Base-by-base conservation (phyloP, 2,888 invertebrate species). In the Mesorhabditis belari region DNA sequence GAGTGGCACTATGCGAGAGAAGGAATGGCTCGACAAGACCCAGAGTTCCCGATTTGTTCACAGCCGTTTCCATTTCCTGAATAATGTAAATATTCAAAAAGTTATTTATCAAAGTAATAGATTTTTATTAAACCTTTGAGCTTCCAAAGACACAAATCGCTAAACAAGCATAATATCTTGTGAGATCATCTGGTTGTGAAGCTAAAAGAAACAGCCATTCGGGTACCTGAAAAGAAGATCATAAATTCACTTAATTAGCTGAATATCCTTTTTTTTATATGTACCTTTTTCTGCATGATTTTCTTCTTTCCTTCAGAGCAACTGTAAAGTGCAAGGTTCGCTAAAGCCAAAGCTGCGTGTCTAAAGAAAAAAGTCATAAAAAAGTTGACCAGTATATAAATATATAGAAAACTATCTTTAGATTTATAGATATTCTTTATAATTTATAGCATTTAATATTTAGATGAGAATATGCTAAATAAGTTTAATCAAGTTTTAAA, bases 11-110 rank as follows among this genome's bases (percentile, higher is more conserved):
- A 81, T 96, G 94, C 2, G 90, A 86, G 17, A 90, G 90, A 17
- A 98, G 90, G 82, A 98, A 98, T 0, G 95, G 95, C 81, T 96
- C 94, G 0, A 98, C 94, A 68, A 98, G 87, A 79, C 92, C 90
- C 75, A 98, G 84, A 1, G 96, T 95, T n/a, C 94, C 96, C 0
- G 95, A 94, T 82, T 91, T 90, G 25, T 91, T 85, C 1, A 98
- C 95, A 35, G 91, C 92, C 0, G 93, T 91, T 85, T 96, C 96
- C 72, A 96, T 91, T 85, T 98, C 96, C 79, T 93, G 60, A 23
- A 66, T 27, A 19, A 25, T 17, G 25, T 24, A 5, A n/a, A 35
- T 26, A 23, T 17, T 29, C 19, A 23, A n/a, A 19, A 25, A 19
- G 12, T 44, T 21, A 21, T 9, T 9, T 17, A 51, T 51, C 23